Base-by-base conservation (phyloP, 2,888 invertebrate species). In the Fragum whitleyi region DNA sequence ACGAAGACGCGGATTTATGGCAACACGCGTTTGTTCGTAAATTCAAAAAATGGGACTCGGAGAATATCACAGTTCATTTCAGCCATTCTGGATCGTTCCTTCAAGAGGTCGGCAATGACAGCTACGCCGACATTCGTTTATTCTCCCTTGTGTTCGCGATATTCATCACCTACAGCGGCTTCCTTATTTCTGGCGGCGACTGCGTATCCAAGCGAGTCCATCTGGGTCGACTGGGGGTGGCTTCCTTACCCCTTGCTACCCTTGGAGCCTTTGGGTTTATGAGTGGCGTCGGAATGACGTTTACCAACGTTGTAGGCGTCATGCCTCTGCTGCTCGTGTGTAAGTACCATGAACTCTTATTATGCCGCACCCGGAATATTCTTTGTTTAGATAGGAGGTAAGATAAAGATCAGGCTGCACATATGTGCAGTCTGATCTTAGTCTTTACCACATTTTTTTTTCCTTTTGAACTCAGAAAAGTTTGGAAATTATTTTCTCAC, bases 141-240 rank as follows among this genome's bases (percentile, higher is more conserved):
- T 82, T 82, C 68, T 76, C 79, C 16, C 70, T 82, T 14, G 82
- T 72, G n/a, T 75, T 82, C 59, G 76, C 78, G 2, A 79, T 82
- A 14, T 79, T 82, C 23, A 73, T 82, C 14, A 82, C 82, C 9
- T 82, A 79, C 47, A 65, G 69, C 26, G 82, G 82, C 16, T 70
- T 82, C n/a, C 36, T 82, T 0, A 59, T 82, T 21, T 76, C 82
- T 28, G 82, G 82, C 5, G 82, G 82, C 5, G 72, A 82, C 59
- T 70, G 72, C 26, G 70, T 82, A 28, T 70, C 82, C 6, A 82
- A 82, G 36, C 59, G 79, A 19, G 73, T 79, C 7, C 53, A 82
- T 65, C 73, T 82, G 1, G 82, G 82, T 11, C 39, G 82, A 7
- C 73, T 82, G 1, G 79, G 79, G 0, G 42, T 82, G 2, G 21